A percentile compares a stretch with the other conserved stretches of the same genome.
These are phyloP conservation scores for Callithrix jacchus DNA, from an alignment of 2,113 vertebrate species.

Conservation along the genomic window DNA sequence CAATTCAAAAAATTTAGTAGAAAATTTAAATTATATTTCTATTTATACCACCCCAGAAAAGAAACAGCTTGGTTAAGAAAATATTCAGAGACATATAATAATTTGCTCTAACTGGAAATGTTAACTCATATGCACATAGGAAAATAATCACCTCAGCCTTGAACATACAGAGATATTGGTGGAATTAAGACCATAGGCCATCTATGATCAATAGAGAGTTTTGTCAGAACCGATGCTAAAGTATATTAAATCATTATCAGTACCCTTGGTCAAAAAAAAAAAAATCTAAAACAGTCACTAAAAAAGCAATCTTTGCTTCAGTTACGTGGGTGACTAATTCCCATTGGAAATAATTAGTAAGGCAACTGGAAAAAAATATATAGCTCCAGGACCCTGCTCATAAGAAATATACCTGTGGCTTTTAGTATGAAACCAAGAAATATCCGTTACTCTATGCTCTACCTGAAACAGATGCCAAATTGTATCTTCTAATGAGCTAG, in stretches of 20 bases:
- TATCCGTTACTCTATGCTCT: background rate
- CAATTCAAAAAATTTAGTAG: constrained; percentile 31
- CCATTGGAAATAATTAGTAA: constrained; percentile 51
- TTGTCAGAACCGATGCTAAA: constrained; percentile 6
- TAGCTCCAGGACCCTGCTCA: background rate
- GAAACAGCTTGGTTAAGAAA: constrained; percentile 19
- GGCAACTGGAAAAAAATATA: constrained; percentile 37
- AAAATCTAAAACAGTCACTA: background rate
- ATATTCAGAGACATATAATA: background rate
- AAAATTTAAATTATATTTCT: constrained; percentile 33
- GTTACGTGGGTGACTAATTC: constrained; percentile 62
- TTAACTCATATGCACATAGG: background rate
- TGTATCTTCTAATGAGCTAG: constrained; percentile 17
- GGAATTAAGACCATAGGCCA: background rate
- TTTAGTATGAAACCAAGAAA: constrained; percentile 32
- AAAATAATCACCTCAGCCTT: background rate
- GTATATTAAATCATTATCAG: background rate
- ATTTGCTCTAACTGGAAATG: background rate
- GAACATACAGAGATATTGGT: background rate
- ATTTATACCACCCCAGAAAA: background rate
- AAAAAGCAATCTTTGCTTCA: constrained; percentile 30
- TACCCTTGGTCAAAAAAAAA: background rate
- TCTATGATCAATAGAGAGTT: background rate
- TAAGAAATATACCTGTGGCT: background rate
- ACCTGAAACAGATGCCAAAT: background rate